phyloP scores from a whole-genome alignment of 2,797 vertebrate genomes.

The Nyctalus aviator region DNA sequence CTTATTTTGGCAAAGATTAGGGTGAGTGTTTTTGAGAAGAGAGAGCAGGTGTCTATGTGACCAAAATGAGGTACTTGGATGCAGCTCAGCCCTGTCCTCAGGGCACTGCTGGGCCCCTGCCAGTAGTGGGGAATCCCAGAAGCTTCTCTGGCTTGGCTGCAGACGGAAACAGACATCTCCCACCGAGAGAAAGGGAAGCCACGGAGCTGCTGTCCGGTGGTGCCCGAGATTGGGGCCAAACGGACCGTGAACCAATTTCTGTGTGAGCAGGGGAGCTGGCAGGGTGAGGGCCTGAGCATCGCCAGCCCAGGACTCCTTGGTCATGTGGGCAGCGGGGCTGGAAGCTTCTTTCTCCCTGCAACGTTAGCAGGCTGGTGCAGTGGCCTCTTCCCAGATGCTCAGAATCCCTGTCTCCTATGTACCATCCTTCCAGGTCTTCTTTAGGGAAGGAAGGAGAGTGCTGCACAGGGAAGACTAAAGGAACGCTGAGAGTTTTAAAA shows the following conservation, averaged over 20 bases:
- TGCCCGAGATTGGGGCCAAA: background rate
- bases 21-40: conserved; percentile 28
- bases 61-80: conserved; percentile 66
- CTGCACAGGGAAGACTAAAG: background rate
- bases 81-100: conserved; percentile 35
- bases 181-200: conserved; percentile 53
- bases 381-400: background rate
- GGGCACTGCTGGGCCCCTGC: conserved; percentile 32
- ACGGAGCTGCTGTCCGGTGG: background rate
- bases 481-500: background rate
- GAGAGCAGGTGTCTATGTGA: conserved; percentile 46
- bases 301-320: background rate
- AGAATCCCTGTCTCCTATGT: background rate
- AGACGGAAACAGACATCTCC: conserved; percentile 69
- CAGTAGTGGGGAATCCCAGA: conserved; percentile 59
- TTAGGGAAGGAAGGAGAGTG: background rate
- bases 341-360: background rate
- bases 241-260: background rate
- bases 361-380: background rate
- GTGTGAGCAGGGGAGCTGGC: background rate
- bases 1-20: conserved; percentile 21
- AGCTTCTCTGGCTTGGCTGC: conserved; percentile 62
- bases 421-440: background rate
- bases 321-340: background rate
- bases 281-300: background rate